Evolutionary conservation across 2,113 vertebrate genomes (phyloP), one percentile per base, ranked within the genome.

Genomic region (Anoplopoma fimbria): DNA sequence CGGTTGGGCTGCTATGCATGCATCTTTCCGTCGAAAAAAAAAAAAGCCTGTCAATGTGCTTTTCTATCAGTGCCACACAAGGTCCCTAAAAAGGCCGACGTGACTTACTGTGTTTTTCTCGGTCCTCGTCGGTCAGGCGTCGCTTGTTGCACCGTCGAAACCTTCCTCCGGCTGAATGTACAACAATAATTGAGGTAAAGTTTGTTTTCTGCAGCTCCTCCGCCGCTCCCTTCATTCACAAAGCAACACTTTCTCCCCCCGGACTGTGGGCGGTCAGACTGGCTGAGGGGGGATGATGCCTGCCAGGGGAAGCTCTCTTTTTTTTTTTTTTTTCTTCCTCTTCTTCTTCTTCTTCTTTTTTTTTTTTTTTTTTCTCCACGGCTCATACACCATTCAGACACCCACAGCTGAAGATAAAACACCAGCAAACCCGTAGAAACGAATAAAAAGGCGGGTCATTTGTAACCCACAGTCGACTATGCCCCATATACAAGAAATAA

Each of bases 171-270:
- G 62, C 23, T 23, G 23, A 27, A 25, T 38, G 79, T 65, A 72
- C 68, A 58, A 69, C 71, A 71, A 71, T 60, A 79, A 55, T 38
- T 73, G 17, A 15, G 51, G 25, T 68, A 85, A 94, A 92, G 82
- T 92, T 92, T 72, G 84, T 86, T 87, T 77, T 76, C 69, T 76
- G 70, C 60, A n/a, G n/a, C n/a, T n/a, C 49, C 85, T 91, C 83
- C 87, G 87, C 90, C 92, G 90, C 90, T 93, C 92, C 93, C 90
- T 89, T 93, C 90, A 93, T 93, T 93, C 89, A 94, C 93, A 94
- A 94, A 94, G 93, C 92, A 87, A 85, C 85, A 91, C 93, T 93
- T 89, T 93, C 92, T 91, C 89, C 78, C 92, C 86, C 75, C 85
- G 82, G 81, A 64, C 81, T 93, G 93, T 93, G 93, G 93, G 91